A percentile compares a stretch with the other conserved stretches of the same genome.
Evolutionary conservation across 2,113 vertebrate genomes (phyloP).

Genomic region (Apodemus sylvaticus): DNA sequence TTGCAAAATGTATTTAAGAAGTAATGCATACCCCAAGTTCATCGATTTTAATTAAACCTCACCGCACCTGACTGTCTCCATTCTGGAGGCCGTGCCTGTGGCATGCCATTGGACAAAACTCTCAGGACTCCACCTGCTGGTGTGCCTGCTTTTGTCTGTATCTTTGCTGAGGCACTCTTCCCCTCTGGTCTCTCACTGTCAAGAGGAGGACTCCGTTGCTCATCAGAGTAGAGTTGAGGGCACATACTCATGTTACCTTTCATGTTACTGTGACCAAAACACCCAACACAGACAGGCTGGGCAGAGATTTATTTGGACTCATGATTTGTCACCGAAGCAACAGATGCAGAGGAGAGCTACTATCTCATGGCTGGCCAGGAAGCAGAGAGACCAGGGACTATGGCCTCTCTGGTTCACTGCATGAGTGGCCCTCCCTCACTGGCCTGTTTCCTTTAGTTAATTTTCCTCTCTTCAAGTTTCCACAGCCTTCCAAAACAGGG

Average conservation of each 20-base stretch:
- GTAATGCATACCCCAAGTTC: neutral
- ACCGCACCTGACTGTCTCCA: neutral
- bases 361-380: neutral
- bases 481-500: neutral
- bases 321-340: neutral
- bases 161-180: neutral
- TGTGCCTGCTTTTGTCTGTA: neutral
- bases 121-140: neutral
- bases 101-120: no score
- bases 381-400: neutral
- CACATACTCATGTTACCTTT: neutral
- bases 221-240: neutral
- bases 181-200: neutral
- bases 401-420: neutral
- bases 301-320: neutral
- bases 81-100: neutral
- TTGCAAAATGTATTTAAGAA: slow-evolving; percentile 1
- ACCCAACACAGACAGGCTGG: neutral
- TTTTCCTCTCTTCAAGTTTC: neutral
- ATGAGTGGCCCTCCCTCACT: neutral
- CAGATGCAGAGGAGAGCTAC: neutral
- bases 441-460: neutral
- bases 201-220: neutral
- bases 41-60: neutral
- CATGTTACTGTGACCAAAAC: neutral